Conservation (phyloP, 2,797 vertebrate genomes). For the Anableps anableps region DNA sequence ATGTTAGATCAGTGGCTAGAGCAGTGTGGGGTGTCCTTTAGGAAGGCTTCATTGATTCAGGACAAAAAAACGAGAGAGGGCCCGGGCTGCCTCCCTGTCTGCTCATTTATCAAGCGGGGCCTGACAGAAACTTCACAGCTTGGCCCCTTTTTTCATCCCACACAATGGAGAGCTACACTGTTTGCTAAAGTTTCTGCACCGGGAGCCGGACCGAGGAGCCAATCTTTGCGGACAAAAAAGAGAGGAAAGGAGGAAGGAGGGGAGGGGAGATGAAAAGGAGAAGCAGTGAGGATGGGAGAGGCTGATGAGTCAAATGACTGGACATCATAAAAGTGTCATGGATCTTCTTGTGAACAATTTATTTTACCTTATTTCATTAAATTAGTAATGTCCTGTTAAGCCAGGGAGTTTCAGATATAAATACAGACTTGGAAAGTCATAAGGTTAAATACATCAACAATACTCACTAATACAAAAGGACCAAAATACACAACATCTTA, state of each 20-base stretch:
- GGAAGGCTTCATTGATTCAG: conserved; percentile 99
- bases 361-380: neutral
- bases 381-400: neutral
- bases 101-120: conserved; percentile 99
- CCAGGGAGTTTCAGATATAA: neutral
- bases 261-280: conserved; percentile 60
- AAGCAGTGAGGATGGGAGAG: conserved; percentile 50
- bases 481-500: neutral
- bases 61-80: conserved; percentile 92
- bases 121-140: conserved; percentile 96
- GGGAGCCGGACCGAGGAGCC: conserved; percentile 89
- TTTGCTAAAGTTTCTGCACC: conserved; percentile 95
- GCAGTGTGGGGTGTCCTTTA: conserved; percentile 99
- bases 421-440: neutral
- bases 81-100: conserved; percentile 96
- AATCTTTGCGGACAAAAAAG: conserved; percentile 77
- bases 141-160: conserved; percentile 87
- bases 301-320: conserved; percentile 55
- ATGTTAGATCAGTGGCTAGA: conserved; percentile 99
- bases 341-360: neutral
- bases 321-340: conserved; percentile 67
- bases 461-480: neutral
- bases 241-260: conserved; percentile 57
- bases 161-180: conserved; percentile 96
- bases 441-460: neutral